Base-by-base conservation (phyloP, 2,113 vertebrate species). In the Cynocephalus volans region DNA sequence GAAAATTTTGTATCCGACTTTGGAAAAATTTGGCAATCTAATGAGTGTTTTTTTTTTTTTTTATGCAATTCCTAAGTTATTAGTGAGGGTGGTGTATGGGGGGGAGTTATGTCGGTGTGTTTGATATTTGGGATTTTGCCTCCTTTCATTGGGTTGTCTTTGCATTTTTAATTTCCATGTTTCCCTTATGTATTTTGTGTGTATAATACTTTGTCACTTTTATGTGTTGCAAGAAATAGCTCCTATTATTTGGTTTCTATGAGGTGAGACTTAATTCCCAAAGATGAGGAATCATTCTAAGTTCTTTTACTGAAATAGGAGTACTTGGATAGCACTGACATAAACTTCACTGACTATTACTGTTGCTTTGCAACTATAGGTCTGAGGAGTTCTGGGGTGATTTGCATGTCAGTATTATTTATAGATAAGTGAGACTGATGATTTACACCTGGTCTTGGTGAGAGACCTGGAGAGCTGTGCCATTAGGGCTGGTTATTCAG, bases 121-220 rank as follows among this genome's bases (percentile, higher is more conserved):
- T 65, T 90, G 67, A 72, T 64, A 52, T 88, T 54, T 90, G 26
- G 28, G 8, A 7, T 36, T 87, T 45, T 4, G 36, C n/a, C 72
- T 84, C 48, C 31, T 75, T 93, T 89, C 50, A 79, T 67, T 13
- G 2, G 1, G 9, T 62, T 96, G 18, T 94, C 54, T 97, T 80
- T 81, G 13, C 86, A 14, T 70, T 23, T 96, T 54, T 94, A 88
- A n/a, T 75, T 79, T 82, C 64, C 1, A 83, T 31, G 14, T 65
- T 6, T 1, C 4, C 62, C 41, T 83, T 82, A 84, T 28, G 90
- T 83, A 75, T 80, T 75, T 72, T 90, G 64, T 93, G 73, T 79
- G 79, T 8, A 41, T 80, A 52, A 87, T 28, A 2, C 41, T 90
- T 88, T 84, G 48, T 93, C 12, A 93, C 36, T 90, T 41, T 28